These are phyloP conservation scores for Otus sunia DNA, from an alignment of 2,113 vertebrate genomes.

Conservation along the genomic window DNA sequence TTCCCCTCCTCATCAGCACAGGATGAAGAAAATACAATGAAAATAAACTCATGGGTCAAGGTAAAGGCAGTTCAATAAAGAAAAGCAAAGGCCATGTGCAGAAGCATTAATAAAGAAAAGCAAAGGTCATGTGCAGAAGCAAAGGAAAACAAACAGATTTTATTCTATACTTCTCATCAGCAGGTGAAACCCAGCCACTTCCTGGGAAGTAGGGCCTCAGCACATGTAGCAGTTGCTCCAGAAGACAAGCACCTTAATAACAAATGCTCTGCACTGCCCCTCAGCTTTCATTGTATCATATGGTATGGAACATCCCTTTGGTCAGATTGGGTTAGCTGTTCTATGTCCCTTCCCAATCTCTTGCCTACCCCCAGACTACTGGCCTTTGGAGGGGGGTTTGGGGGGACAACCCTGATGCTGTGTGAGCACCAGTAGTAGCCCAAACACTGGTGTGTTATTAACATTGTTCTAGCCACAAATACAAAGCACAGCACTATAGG, in stretches of 20 bases:
- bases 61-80: neutral
- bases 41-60: neutral
- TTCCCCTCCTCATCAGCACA: neutral
- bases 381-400: neutral
- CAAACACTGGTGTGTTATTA: neutral
- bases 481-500: neutral
- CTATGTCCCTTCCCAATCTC: neutral
- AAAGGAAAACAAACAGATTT: neutral
- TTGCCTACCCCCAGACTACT: fast-evolving
- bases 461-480: neutral
- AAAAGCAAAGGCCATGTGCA: neutral
- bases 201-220: neutral
- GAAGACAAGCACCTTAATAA: neutral
- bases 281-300: neutral
- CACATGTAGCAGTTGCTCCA: fast-evolving
- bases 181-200: neutral
- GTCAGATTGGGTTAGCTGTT: neutral
- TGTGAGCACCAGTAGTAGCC: neutral
- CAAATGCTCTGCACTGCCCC: fast-evolving
- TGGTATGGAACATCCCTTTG: neutral
- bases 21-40: neutral
- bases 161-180: neutral
- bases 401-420: neutral
- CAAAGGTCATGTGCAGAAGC: neutral
- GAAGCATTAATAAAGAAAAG: neutral